These are phyloP conservation scores for Panthera uncia DNA, from an alignment of 2,113 vertebrate species.

Conservation along the genomic window DNA sequence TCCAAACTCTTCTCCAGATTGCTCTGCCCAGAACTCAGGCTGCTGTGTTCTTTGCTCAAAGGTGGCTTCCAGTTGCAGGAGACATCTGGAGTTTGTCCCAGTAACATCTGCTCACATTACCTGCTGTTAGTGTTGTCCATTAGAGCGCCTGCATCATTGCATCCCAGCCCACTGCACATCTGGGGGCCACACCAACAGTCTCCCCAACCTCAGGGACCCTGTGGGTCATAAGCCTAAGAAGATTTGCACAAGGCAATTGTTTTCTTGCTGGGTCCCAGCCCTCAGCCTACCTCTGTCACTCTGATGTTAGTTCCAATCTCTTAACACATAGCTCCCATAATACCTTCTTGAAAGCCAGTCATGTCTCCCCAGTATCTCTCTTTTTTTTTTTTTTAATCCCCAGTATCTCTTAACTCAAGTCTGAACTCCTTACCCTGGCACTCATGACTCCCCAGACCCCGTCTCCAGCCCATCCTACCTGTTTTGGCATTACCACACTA, in stretches of 20 bases:
- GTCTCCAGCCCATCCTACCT: background rate
- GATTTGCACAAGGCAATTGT: background rate
- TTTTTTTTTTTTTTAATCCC: too few relatives aligned
- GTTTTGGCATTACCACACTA: background rate
- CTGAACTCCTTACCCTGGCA: background rate
- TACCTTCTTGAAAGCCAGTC: background rate
- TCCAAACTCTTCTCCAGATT: background rate
- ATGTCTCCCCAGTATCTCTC: background rate
- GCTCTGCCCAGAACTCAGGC: background rate
- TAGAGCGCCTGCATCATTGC: background rate
- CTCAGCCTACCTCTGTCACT: background rate
- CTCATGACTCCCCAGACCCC: background rate
- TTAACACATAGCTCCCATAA: background rate
- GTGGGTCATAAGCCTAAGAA: background rate
- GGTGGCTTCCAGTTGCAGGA: background rate
- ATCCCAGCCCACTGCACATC: background rate
- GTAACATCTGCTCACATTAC: background rate
- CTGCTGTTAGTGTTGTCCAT: background rate
- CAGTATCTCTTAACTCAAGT: background rate
- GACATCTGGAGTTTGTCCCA: background rate
- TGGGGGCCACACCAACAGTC: background rate
- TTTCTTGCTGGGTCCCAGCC: background rate
- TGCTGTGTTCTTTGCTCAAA: slow-evolving; percentile 4
- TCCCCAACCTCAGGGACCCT: background rate
- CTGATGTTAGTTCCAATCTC: background rate